Evolutionary conservation across 2,797 vertebrate species (phyloP).

Genomic region (Dryobates pubescens): DNA sequence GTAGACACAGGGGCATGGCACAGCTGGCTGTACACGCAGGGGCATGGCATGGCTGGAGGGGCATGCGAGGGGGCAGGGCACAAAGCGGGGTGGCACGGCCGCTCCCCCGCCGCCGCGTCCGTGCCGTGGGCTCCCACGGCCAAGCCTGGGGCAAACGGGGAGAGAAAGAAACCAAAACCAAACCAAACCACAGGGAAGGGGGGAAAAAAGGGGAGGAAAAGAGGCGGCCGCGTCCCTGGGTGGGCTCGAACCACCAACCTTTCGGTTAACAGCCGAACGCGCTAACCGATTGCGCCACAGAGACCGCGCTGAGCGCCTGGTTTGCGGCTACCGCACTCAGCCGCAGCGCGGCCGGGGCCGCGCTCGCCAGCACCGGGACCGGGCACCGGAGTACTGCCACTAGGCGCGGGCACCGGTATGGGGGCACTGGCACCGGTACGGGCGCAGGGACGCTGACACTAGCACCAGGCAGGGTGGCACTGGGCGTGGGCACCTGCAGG

Average conservation of each 20-base stretch:
- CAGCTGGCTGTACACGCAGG: not conserved
- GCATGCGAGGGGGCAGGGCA: not conserved
- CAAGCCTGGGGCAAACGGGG: accelerated
- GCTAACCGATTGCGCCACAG: slow-evolving; percentile 83
- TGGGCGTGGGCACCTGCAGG: no score
- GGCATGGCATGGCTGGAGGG: not conserved
- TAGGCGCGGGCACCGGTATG: not conserved
- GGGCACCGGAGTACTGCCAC: not conserved
- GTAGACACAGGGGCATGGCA: not conserved
- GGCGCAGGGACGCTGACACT: not conserved
- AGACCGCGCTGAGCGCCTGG: not conserved
- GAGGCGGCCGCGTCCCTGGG: slow-evolving; percentile 71
- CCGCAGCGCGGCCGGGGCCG: not conserved
- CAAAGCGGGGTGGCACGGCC: not conserved
- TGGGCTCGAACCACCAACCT: slow-evolving; percentile 83
- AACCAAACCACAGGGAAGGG: accelerated
- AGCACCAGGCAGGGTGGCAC: not conserved
- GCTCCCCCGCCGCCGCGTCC: not conserved
- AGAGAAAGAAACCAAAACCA: no score
- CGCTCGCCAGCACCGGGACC: not conserved
- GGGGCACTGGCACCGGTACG: not conserved
- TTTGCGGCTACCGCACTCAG: not conserved
- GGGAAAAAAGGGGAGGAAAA: accelerated
- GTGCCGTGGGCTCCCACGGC: not conserved
- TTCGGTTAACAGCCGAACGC: slow-evolving; percentile 82